Evolutionary conservation across 2,797 vertebrate genomes (phyloP), one percentile per base, ranked within the genome.

Genomic region (Delichon dasypus): DNA sequence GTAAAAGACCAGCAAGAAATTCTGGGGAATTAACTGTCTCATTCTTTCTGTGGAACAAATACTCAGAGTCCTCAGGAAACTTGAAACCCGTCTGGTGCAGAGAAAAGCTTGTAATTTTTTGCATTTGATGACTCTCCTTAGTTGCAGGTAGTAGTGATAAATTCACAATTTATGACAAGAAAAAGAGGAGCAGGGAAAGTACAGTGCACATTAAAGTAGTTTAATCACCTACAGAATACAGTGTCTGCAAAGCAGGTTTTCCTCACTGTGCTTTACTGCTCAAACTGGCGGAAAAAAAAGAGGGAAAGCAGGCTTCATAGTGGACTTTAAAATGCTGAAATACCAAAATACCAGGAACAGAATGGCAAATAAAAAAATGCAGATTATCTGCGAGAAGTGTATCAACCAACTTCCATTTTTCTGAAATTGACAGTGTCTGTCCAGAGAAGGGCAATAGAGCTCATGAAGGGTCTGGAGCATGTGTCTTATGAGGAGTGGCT

Each of bases 1-100:
- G 96, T 97, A 97, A 97, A 98, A 97, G 95, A 94, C 82, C 88
- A 80, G 95, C 83, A 97, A 98, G 96, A 98, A 94, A 76, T 50
- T 17, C 93, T 55, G 64, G 68, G 71, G 94, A 96, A 94, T 94
- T 96, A 96, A 96, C 87, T 71, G 58, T 71, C 92, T 66, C n/a
- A 62, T 94, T 91, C 89, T 93, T 94, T 88, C 92, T 89, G 84
- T 75, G 84, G 86, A 96, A 93, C 66, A 95, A 96, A 91, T 83
- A 94, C 62, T 54, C 29, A 22, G 32, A 68, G 62, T 82, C 65
- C 76, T 94, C 85, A 96, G 95, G 94, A 97, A 95, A 93, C 68
- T 85, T 66, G 85, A 67, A 74, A 91, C 50, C 47, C 3, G 23
- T 88, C 88, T 87, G 74, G 82, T 74, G 53, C 32, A 17, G 92